Percentiles rank a stretch among this genome's conserved stretches.
These are phyloP conservation scores for Scaeva pyrastri DNA, from an alignment of 2,888 invertebrate species.

Conservation along the genomic window DNA sequence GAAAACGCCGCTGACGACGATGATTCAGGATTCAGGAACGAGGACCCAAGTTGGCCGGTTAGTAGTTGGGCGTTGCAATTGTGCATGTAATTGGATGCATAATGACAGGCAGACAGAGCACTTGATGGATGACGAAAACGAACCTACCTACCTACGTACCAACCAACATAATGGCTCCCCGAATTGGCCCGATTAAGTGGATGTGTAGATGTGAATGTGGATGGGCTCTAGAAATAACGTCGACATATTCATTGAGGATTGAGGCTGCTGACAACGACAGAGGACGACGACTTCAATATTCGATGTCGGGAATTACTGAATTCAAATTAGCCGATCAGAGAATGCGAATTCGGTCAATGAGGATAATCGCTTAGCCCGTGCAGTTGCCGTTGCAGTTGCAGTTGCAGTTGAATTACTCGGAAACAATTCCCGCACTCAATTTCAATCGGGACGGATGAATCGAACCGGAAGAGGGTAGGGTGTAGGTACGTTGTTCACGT, in stretches of 20 bases:
- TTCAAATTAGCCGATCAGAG: slow-evolving; percentile 64
- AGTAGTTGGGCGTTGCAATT: slow-evolving; percentile 41
- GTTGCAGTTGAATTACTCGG: slow-evolving; percentile 44
- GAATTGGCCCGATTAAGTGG: slow-evolving; percentile 63
- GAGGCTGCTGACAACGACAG: not conserved
- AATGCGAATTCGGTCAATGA: slow-evolving; percentile 43
- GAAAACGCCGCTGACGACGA: too few species aligned
- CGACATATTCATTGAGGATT: slow-evolving; percentile 10
- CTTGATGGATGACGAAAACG: slow-evolving; percentile 59
- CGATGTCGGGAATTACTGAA: slow-evolving; percentile 53
- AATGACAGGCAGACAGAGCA: slow-evolving; percentile 63
- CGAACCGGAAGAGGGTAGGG: not conserved
- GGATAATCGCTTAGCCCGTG: slow-evolving; percentile 52
- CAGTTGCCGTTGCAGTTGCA: too few species aligned
- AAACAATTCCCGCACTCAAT: slow-evolving; percentile 35
- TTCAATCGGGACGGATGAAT: not conserved
- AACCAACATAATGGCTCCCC: not conserved
- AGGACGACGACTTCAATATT: not conserved
- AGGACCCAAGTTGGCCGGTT: slow-evolving; percentile 3
- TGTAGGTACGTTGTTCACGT: not conserved
- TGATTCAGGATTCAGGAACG: too few species aligned
- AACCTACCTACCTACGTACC: not conserved
- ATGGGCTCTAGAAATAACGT: slow-evolving; percentile 33
- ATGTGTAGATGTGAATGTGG: too few species aligned
- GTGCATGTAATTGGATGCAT: slow-evolving; percentile 72